A percentile compares a stretch with the other conserved stretches of the same genome.
Evolutionary conservation across 2,797 vertebrate genomes (phyloP).

Genomic region (Muscicapa striata): DNA sequence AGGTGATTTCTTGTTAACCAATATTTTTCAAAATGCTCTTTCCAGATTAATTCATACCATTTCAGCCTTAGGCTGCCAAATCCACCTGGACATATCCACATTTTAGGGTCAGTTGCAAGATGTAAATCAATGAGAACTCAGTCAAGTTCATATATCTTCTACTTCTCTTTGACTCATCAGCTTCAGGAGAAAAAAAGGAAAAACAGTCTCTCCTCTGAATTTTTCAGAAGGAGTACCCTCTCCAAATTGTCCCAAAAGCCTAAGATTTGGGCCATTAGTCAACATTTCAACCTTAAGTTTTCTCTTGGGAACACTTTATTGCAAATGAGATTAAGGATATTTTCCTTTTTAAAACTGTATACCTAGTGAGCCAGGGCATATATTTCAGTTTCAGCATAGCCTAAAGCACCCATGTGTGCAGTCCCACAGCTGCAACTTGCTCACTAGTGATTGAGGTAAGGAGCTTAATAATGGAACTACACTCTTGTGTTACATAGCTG

Average conservation of each 20-base stretch:
- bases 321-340: background rate
- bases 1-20: background rate
- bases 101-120: background rate
- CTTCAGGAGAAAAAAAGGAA: background rate
- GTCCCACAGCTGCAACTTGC: background rate
- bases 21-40: background rate
- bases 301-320: background rate
- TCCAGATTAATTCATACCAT: background rate
- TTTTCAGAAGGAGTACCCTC: background rate
- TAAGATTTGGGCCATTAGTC: background rate
- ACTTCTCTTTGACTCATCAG: slow-evolving; percentile 1
- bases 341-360: background rate
- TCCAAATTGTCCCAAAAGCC: background rate
- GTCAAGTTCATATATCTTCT: slow-evolving; percentile 6
- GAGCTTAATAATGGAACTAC: background rate
- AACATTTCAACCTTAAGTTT: background rate
- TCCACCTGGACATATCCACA: background rate
- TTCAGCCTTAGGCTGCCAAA: background rate
- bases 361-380: background rate
- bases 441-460: background rate
- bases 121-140: background rate
- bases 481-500: background rate
- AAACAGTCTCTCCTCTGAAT: background rate
- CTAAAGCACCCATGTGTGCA: background rate
- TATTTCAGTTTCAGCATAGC: background rate